Evolutionary conservation across 2,113 vertebrate genomes (phyloP), one percentile per base, ranked within the genome.

Genomic region (Sinocyclocheilus maitianheensis): DNA sequence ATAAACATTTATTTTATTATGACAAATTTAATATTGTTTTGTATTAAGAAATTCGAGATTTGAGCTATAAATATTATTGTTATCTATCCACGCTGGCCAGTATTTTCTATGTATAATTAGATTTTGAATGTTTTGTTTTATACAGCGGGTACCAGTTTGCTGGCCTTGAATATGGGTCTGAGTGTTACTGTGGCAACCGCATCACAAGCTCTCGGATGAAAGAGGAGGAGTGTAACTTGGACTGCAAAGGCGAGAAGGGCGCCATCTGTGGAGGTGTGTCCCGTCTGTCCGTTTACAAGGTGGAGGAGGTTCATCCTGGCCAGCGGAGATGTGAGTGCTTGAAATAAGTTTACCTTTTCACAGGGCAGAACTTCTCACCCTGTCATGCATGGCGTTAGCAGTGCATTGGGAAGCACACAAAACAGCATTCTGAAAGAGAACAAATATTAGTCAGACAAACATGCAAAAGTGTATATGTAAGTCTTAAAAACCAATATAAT

Each of bases 141-240:
- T 24, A 60, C 94, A 97, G 97, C 84, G 10, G 46, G 10, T 97
- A 97, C 65, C 62, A 85, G 77, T 97, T 95, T 0, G 96, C 96
- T 0, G 96, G 96, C 0, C 91, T 97, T 92, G 96, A 95, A 0
- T 95, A 93, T 0, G 97, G 97, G 12, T 93, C 96, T 0, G 97
- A 97, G 91, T 97, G 97, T 91, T 96, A 95, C 92, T 97, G 97
- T 0, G 97, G 97, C 83, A 97, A 97, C 92, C 87, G 84, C n/a
- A 91, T 97, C 4, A 94, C 96, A 0, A 83, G 74, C 0, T 58
- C 62, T 0, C 78, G 90, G 0, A 84, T 93, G 0, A 89, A 89
- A 88, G 92, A 93, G 0, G 92, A 95, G 87, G 95, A 96, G 65
- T 97, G 97, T 86, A 96, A 93, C 91, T 93, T 95, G 4, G 95